These are phyloP conservation scores for Chionomys nivalis DNA, from an alignment of 2,113 vertebrate genomes.

Conservation along the genomic window DNA sequence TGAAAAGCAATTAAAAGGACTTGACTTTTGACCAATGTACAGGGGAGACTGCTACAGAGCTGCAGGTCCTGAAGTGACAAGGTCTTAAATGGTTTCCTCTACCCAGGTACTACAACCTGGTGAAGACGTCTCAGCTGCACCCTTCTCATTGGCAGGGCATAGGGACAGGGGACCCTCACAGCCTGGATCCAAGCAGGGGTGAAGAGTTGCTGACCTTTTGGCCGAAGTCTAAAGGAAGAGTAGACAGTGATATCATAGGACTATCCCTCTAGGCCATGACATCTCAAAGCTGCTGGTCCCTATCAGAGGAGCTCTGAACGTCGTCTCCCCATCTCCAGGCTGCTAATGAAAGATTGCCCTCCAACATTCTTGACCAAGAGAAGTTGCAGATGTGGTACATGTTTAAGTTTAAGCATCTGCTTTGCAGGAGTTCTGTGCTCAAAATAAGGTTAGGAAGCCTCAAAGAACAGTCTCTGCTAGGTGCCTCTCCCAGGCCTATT, in stretches of 20 bases:
- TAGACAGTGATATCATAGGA: background rate
- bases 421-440: slow-evolving; percentile 36
- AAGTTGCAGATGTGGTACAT: background rate
- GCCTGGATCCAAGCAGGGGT: background rate
- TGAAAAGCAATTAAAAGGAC: slow-evolving; percentile 74
- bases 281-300: background rate
- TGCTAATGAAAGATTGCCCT: background rate
- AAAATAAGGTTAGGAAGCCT: slow-evolving; percentile 60
- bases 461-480: slow-evolving; percentile 67
- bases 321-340: background rate
- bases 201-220: background rate
- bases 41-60: slow-evolving; percentile 38
- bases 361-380: slow-evolving; percentile 3
- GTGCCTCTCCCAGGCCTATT: slow-evolving; percentile 76
- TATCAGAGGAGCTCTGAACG: background rate
- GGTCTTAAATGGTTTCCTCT: background rate
- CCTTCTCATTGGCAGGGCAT: background rate
- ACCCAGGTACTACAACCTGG: background rate
- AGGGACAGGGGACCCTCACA: background rate
- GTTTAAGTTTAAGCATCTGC: slow-evolving; percentile 47
- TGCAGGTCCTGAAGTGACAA: background rate
- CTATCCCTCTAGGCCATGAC: background rate
- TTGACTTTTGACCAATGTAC: slow-evolving; percentile 67
- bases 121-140: background rate
- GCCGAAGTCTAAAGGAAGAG: background rate